A percentile compares a stretch with the other conserved stretches of the same genome.
phyloP scores from a whole-genome alignment of 2,888 invertebrate genomes.

The Suillia variegata region DNA sequence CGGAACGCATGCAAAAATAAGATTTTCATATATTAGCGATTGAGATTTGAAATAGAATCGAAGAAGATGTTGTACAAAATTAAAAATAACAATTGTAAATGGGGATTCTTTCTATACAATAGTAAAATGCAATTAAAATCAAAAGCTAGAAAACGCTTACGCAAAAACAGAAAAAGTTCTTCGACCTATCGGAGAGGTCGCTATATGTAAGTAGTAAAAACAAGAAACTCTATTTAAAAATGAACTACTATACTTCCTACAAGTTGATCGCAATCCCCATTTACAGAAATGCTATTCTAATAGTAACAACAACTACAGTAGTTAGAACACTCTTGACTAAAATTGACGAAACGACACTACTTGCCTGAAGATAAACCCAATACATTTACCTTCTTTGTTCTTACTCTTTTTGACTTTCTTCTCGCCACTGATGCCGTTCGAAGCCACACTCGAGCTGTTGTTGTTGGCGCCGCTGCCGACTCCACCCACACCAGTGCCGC shows the following conservation, averaged over 20 bases:
- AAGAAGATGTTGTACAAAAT: conserved; percentile 27
- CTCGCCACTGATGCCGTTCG: conserved; percentile 54
- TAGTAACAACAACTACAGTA: conserved; percentile 30
- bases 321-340: conserved; percentile 36
- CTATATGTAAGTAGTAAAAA: too few relatives aligned
- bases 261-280: too few relatives aligned
- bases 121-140: not conserved
- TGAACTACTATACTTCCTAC: too few relatives aligned
- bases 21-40: conserved; percentile 37
- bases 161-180: not conserved
- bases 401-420: conserved; percentile 62
- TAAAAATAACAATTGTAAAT: conserved; percentile 32
- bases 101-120: conserved; percentile 8
- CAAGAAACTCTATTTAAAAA: too few relatives aligned
- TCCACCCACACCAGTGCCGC: conserved; percentile 28
- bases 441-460: conserved; percentile 41
- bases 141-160: not conserved
- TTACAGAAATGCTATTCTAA: conserved; percentile 30
- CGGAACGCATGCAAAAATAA: conserved; percentile 44
- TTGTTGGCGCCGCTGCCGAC: conserved; percentile 25
- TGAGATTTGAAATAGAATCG: conserved; percentile 19
- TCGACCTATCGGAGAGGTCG: too few relatives aligned
- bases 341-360: conserved; percentile 46
- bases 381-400: conserved; percentile 61
- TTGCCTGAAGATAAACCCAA: conserved; percentile 56